Conservation (phyloP, 2,888 invertebrate genomes). For the Pinctada fucata region DNA sequence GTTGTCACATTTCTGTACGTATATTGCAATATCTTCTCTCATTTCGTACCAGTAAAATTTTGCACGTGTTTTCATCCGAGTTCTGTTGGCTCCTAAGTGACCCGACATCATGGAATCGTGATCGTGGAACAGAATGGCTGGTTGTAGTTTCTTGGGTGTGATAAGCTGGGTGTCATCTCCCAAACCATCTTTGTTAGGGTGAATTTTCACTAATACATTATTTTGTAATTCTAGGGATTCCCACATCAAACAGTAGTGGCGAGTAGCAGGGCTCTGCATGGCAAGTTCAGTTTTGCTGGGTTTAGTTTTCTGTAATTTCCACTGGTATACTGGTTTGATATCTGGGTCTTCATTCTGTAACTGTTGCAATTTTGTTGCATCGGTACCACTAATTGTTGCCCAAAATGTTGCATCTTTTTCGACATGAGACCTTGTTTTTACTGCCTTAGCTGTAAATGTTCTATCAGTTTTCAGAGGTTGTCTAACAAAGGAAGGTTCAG, state of each 20-base stretch:
- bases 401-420: neutral
- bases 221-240: constrained; percentile 11
- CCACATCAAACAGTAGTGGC: constrained; percentile 18
- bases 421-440: neutral
- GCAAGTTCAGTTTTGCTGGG: neutral
- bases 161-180: neutral
- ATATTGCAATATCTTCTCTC: constrained; percentile 26
- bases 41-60: constrained; percentile 38
- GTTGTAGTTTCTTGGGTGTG: constrained; percentile 3
- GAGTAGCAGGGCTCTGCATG: neutral
- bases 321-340: neutral
- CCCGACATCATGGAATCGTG: constrained; percentile 23
- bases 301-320: neutral
- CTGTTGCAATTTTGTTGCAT: neutral
- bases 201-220: constrained; percentile 6
- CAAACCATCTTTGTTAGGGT: neutral
- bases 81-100: constrained; percentile 37
- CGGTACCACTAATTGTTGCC: neutral
- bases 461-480: neutral
- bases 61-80: constrained; percentile 20
- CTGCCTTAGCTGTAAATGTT: no score
- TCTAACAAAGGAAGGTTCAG: neutral
- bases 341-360: constrained; percentile 10
- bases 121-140: constrained; percentile 11
- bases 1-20: constrained; percentile 11